Percentiles rank a stretch among this genome's conserved stretches.
phyloP scores from a whole-genome alignment of 2,113 vertebrate genomes.

The Sprattus sprattus region DNA sequence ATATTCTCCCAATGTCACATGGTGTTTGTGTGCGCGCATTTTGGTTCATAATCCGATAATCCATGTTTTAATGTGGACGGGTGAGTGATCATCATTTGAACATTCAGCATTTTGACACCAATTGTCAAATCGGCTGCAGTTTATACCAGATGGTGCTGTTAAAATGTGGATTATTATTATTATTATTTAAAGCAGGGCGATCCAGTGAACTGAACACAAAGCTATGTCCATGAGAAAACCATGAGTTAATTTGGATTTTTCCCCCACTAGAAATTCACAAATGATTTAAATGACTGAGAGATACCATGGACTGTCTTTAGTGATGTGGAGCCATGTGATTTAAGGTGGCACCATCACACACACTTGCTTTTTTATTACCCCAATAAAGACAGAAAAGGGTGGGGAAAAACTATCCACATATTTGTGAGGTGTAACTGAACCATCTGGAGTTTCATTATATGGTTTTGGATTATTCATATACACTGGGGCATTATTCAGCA shows the following conservation, averaged over 20 bases:
- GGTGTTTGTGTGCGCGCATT: not conserved
- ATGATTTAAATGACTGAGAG: not conserved
- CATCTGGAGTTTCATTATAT: not conserved
- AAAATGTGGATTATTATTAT: not conserved
- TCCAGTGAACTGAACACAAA: not conserved
- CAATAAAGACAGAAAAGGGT: not conserved
- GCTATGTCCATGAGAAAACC: not conserved
- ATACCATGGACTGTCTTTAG: not conserved
- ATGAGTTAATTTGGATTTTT: not conserved
- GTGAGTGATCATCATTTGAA: conserved; percentile 6
- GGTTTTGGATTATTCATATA: not conserved
- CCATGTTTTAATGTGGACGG: conserved; percentile 24
- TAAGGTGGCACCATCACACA: not conserved
- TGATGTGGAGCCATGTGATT: not conserved
- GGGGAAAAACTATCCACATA: not conserved
- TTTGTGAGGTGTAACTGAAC: not conserved
- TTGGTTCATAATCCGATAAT: conserved; percentile 24
- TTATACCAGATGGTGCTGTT: conserved; percentile 12
- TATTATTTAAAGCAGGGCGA: not conserved
- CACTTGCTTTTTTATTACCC: not conserved
- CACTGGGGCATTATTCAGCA: not conserved
- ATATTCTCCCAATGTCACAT: not conserved
- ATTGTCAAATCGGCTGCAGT: conserved; percentile 10
- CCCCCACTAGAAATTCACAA: not conserved
- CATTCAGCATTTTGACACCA: conserved; percentile 22